Evolutionary conservation across 2,888 invertebrate species (phyloP).

Genomic region (Phymatocera aterrima): DNA sequence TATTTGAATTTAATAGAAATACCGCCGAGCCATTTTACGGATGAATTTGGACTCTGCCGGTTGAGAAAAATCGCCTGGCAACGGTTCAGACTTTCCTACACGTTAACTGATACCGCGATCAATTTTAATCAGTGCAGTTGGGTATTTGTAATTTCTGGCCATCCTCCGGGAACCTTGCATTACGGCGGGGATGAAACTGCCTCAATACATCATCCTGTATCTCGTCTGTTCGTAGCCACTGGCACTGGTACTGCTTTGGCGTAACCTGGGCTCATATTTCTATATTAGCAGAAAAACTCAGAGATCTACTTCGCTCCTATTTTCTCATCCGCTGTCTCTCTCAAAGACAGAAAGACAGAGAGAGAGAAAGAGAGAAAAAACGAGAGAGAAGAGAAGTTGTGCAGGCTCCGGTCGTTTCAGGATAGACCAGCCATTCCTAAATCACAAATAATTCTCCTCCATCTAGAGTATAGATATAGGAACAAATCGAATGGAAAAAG

Average conservation of each 20-base stretch:
- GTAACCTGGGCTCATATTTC: slow-evolving; percentile 32
- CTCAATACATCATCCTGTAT: slow-evolving; percentile 42
- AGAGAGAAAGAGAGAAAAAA: not conserved
- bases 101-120: slow-evolving; percentile 29
- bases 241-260: slow-evolving; percentile 29
- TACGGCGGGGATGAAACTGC: slow-evolving; percentile 38
- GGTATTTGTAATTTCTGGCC: slow-evolving; percentile 37
- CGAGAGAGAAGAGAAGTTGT: not conserved
- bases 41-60: not conserved
- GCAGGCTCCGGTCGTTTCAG: not conserved
- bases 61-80: not conserved
- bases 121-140: slow-evolving; percentile 36
- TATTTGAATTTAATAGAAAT: too few relatives aligned
- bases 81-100: not conserved
- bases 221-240: slow-evolving; percentile 35
- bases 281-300: slow-evolving; percentile 40
- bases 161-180: not conserved
- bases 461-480: too few relatives aligned
- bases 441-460: not conserved
- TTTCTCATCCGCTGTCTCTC: too few relatives aligned
- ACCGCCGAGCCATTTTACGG: not conserved
- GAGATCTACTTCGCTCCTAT: slow-evolving; percentile 15
- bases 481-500: not conserved
- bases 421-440: not conserved
- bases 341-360: too few relatives aligned